Evolutionary conservation across 2,113 vertebrate species (phyloP).

Genomic region (Engraulis encrasicolus): DNA sequence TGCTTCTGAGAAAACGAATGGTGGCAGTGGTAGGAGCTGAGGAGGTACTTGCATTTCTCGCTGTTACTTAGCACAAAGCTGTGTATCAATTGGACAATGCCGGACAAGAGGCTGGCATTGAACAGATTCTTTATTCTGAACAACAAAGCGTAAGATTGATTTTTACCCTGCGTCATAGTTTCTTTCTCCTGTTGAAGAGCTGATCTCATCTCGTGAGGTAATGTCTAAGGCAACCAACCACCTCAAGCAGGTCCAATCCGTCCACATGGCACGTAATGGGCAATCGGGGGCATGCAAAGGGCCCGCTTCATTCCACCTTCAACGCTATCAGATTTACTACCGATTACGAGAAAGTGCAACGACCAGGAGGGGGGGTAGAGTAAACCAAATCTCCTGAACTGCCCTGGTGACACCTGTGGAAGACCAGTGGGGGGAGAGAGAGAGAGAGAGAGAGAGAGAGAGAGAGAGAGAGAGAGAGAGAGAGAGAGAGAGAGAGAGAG

Average conservation of each 20-base stretch:
- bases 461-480: no score
- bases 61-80: slow-evolving; percentile 10
- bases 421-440: not conserved
- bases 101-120: no score
- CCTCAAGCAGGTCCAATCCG: not conserved
- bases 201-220: slow-evolving; percentile 31
- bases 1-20: slow-evolving; percentile 68
- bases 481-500: no score
- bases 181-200: slow-evolving; percentile 19
- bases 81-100: not conserved
- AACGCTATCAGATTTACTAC: not conserved
- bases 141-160: not conserved
- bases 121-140: not conserved
- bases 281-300: not conserved
- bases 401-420: not conserved
- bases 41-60: slow-evolving; percentile 16
- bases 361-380: not conserved
- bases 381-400: not conserved
- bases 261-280: not conserved
- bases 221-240: slow-evolving; percentile 7
- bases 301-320: not conserved
- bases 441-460: not conserved
- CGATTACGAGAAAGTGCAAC: slow-evolving; percentile 7
- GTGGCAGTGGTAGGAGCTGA: slow-evolving; percentile 48
- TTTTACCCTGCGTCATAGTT: not conserved